Conservation (phyloP, 2,113 vertebrate species). For the Columba livia region DNA sequence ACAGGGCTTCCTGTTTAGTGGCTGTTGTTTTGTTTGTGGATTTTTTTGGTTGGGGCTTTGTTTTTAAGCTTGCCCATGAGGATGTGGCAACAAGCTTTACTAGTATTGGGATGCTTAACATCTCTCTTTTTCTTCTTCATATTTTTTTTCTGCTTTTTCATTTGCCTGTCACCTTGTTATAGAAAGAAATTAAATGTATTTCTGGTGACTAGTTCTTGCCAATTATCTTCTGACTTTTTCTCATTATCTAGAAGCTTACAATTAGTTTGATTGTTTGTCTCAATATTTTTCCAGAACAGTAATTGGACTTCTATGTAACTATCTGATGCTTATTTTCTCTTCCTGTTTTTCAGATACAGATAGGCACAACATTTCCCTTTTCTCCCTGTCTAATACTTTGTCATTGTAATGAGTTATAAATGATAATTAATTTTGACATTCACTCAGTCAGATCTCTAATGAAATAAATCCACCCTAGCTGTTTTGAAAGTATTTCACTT, state of each 20-base stretch:
- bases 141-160: background rate
- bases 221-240: background rate
- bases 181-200: background rate
- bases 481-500: background rate
- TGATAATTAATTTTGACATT: background rate
- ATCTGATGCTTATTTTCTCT: background rate
- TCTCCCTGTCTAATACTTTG: background rate
- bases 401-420: background rate
- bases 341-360: background rate
- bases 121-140: fast-evolving
- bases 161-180: background rate
- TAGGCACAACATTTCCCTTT: background rate
- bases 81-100: background rate
- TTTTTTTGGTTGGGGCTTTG: background rate
- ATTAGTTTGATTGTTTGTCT: background rate
- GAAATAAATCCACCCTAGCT: background rate
- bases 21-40: background rate
- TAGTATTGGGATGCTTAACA: background rate
- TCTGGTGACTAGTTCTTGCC: background rate
- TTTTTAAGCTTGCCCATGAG: background rate
- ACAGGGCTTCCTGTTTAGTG: background rate
- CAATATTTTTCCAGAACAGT: background rate
- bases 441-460: background rate
- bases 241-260: background rate
- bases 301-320: background rate